Base-by-base conservation (phyloP, 2,888 invertebrate species). In the Plebejus anna region DNA sequence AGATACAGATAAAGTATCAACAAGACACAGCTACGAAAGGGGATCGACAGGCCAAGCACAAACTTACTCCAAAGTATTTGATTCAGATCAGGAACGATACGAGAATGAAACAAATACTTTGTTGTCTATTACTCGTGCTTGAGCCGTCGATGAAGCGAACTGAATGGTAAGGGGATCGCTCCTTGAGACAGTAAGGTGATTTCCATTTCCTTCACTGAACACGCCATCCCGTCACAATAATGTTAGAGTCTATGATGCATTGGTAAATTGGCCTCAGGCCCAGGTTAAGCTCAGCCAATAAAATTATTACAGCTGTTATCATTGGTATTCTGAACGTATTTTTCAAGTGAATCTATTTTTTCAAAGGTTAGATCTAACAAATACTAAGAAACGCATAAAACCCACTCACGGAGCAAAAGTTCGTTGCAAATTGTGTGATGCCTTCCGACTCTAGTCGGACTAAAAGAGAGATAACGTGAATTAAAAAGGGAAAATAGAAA, bases 401-500 rank as follows among this genome's bases (percentile, higher is more conserved):
- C 66, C 16, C 66, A 36, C 32, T 66, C 66, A 5, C 13, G 4
- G 13, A 2, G 66, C 16, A 66, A 66, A 66, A 47, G 42, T 47
- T 42, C 28, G 22, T 42, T 72, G 47, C 38, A 72, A 72, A 72
- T 47, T 22, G 42, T 72, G 72, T 42, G 28, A 22, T 47, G 4
- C 22, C 47, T 47, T 47, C 42, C 38, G 75, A 76, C 71, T 47
- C 5, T n/a, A 59, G 72, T 59, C 70, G 55, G 57, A 75, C 75
- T 51, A 76, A 76, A 47, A 59, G 70, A 72, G 22, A 42, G 59
- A 57, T 76, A 79, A 77, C 57, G 47, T 32, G 71, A 59, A 47
- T 55, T 75, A 82, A 81, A 78, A 78, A 76, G 81, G 78, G 77
- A 80, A 82, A 81, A 80, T 82, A 83, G 85, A 84, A 85, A 83